Conservation (phyloP, 2,113 vertebrate genomes). For the Dendropsophus ebraccatus region DNA sequence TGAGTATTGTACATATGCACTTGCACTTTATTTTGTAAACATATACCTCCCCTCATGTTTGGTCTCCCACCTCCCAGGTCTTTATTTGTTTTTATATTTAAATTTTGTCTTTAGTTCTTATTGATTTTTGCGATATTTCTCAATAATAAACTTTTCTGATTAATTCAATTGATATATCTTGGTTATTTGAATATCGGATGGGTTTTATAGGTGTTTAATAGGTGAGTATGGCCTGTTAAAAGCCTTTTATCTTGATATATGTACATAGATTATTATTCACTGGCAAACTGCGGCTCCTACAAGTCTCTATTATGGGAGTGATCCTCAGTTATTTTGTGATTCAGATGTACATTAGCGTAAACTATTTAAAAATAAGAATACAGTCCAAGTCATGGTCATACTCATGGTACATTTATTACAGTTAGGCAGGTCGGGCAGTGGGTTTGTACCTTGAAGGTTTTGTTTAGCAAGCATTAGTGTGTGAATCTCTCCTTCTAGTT, state of each 20-base stretch:
- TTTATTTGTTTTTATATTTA: too few relatives aligned
- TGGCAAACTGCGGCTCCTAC: slow-evolving; percentile 5
- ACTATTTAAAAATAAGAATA: neutral
- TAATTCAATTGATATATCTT: too few relatives aligned
- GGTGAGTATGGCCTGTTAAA: neutral
- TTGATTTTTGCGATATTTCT: too few relatives aligned
- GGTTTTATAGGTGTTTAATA: too few relatives aligned
- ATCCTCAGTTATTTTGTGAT: slow-evolving; percentile 1
- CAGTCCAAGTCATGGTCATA: neutral
- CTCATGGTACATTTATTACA: neutral
- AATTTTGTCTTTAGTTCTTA: too few relatives aligned
- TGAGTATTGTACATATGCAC: too few relatives aligned
- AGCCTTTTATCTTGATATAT: slow-evolving; percentile 18
- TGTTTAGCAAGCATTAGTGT: slow-evolving; percentile 69
- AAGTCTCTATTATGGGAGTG: slow-evolving; percentile 3
- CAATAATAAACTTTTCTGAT: too few relatives aligned
- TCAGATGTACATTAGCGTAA: slow-evolving; percentile 14
- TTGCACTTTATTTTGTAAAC: too few relatives aligned
- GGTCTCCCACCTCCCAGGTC: too few relatives aligned
- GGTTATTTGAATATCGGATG: too few relatives aligned
- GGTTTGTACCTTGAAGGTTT: slow-evolving; percentile 76
- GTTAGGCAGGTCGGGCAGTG: neutral
- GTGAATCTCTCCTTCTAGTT: slow-evolving; percentile 72
- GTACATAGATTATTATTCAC: neutral
- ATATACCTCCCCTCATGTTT: too few relatives aligned